Evolutionary conservation across 2,113 vertebrate genomes (phyloP).

Genomic region (Syrrhaptes paradoxus): DNA sequence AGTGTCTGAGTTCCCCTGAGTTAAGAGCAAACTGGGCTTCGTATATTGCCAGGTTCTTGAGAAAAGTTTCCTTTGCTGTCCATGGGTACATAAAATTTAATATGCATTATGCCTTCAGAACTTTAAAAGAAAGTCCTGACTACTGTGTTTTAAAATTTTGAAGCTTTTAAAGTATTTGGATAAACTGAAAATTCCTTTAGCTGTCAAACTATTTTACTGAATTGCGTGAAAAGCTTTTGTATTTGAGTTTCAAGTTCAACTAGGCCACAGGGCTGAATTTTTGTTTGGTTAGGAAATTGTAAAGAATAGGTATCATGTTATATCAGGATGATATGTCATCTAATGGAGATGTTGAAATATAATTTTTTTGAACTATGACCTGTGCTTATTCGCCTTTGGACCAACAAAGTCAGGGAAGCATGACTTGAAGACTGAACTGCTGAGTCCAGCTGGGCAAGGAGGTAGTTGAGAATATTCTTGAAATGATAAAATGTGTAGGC

Average conservation of each 20-base stretch:
- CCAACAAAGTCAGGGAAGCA: background rate
- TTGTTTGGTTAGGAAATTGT: background rate
- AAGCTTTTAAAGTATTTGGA: background rate
- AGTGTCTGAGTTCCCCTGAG: background rate
- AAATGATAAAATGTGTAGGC: background rate
- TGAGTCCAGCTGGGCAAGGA: background rate
- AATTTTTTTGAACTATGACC: background rate
- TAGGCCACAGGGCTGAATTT: background rate
- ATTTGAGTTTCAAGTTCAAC: background rate
- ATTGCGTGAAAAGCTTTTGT: background rate
- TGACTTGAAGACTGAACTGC: background rate
- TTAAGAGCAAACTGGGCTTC: background rate
- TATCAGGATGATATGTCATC: background rate
- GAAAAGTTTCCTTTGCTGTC: background rate
- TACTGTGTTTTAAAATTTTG: background rate
- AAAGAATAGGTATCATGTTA: background rate
- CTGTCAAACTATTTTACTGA: background rate
- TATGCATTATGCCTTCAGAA: background rate
- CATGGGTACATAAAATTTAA: background rate
- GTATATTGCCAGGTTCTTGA: background rate
- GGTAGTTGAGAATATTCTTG: background rate
- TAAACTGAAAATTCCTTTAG: background rate
- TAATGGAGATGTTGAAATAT: background rate
- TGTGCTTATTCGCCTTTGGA: background rate
- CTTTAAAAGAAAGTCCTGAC: background rate